Percentiles rank a stretch among this genome's conserved stretches.
These are phyloP conservation scores for Panthera uncia DNA, from an alignment of 2,113 vertebrate species.

Conservation along the genomic window DNA sequence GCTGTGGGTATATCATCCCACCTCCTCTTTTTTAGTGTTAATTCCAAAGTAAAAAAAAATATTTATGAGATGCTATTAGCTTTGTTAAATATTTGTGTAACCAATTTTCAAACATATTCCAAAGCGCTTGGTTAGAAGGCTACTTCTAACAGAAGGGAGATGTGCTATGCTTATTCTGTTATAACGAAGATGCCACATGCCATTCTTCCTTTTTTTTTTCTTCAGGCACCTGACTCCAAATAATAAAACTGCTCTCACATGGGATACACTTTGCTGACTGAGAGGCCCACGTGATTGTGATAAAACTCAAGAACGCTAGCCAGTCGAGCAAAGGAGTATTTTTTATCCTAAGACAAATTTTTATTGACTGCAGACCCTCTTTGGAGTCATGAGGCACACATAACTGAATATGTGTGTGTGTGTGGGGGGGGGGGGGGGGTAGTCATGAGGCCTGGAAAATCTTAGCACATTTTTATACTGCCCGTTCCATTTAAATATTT, in stretches of 20 bases:
- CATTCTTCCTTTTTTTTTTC: background rate
- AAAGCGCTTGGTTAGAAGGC: constrained; percentile 33
- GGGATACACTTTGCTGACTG: background rate
- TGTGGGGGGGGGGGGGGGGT: background rate
- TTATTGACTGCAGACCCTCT: background rate
- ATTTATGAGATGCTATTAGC: constrained; percentile 46
- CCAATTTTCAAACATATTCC: constrained; percentile 59
- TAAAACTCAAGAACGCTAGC: background rate
- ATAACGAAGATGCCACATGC: background rate
- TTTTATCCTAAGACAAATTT: background rate
- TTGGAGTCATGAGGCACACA: background rate
- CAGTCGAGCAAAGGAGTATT: background rate
- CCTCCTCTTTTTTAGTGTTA: constrained; percentile 4
- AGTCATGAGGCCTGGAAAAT: background rate
- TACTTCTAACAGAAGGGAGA: constrained; percentile 4
- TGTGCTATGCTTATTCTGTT: accelerated
- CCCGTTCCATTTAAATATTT: background rate
- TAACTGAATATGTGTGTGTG: background rate
- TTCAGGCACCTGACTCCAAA: constrained; percentile 1
- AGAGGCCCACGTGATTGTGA: background rate
- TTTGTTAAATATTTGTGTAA: constrained; percentile 44
- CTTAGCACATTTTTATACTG: background rate
- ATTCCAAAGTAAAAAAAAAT: constrained; percentile 61
- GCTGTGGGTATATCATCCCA: background rate
- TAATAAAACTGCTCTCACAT: background rate